Conservation (phyloP, 2,888 invertebrate species). For the Abscondita cerata region DNA sequence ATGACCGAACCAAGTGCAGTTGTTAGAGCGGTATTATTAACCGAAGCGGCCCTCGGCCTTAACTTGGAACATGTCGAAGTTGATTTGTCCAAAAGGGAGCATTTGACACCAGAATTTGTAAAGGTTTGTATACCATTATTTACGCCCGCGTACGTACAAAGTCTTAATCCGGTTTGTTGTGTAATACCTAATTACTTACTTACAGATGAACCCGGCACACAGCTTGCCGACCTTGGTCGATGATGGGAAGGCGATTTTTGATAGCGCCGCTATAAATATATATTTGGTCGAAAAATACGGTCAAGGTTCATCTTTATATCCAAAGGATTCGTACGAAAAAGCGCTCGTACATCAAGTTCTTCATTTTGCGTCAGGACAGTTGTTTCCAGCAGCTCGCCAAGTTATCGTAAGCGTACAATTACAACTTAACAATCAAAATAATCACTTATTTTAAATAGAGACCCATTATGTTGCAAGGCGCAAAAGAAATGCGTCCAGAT, state of each 20-base stretch:
- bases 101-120: conserved; percentile 55
- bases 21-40: conserved; percentile 7
- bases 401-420: neutral
- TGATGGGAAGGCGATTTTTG: conserved; percentile 61
- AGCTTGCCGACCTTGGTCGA: conserved; percentile 67
- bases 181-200: neutral
- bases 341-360: conserved; percentile 64
- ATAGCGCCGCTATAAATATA: conserved; percentile 62
- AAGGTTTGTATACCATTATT: no score
- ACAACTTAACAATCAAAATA: conserved; percentile 52
- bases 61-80: neutral
- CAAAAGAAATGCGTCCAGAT: conserved; percentile 9
- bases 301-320: conserved; percentile 61
- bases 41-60: neutral
- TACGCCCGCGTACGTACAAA: no score
- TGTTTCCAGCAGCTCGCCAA: conserved; percentile 52
- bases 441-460: conserved; percentile 54
- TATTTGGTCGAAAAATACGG: conserved; percentile 51
- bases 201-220: conserved; percentile 62
- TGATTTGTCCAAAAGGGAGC: conserved; percentile 60
- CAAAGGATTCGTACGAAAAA: conserved; percentile 60
- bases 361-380: conserved; percentile 62
- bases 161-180: neutral
- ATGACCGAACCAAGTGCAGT: conserved; percentile 2
- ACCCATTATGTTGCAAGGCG: conserved; percentile 46